These are phyloP conservation scores for Heloderma charlesbogerti DNA, from an alignment of 2,113 vertebrate genomes.

Conservation along the genomic window DNA sequence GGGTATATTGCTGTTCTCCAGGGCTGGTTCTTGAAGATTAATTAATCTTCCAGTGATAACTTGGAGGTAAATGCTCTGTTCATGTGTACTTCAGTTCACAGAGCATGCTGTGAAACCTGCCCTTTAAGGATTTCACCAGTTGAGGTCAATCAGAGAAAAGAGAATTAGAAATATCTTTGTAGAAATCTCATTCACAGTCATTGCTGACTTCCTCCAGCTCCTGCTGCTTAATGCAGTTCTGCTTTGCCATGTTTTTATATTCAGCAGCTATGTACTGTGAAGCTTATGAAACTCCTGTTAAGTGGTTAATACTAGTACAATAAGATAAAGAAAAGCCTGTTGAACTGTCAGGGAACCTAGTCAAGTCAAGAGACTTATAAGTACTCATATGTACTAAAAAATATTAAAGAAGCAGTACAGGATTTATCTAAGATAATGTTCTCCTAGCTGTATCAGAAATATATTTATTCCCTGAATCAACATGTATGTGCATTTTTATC, in stretches of 20 bases:
- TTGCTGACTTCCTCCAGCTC: constrained; percentile 10
- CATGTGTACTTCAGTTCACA: constrained; percentile 23
- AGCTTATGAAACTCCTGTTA: neutral
- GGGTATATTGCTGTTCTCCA: constrained; percentile 10
- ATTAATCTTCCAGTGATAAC: neutral
- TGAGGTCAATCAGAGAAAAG: neutral
- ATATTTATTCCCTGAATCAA: neutral
- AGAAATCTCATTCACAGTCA: neutral
- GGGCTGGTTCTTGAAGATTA: neutral
- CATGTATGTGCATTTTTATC: neutral
- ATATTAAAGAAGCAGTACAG: rapidly evolving
- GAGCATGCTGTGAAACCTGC: constrained; percentile 17
- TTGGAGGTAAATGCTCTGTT: neutral
- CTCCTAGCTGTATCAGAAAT: neutral
- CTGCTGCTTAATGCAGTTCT: neutral
- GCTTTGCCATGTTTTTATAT: neutral
- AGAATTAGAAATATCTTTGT: neutral
- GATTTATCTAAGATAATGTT: neutral
- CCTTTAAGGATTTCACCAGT: neutral
- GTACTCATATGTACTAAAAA: neutral
- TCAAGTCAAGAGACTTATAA: neutral
- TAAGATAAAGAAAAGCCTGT: neutral
- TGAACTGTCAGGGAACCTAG: neutral
- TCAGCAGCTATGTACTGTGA: neutral
- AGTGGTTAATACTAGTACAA: neutral